A percentile compares a stretch with the other conserved stretches of the same genome.
phyloP scores from a whole-genome alignment of 1,140 invertebrate genomes.

The Drosophila pseudoananassae region DNA sequence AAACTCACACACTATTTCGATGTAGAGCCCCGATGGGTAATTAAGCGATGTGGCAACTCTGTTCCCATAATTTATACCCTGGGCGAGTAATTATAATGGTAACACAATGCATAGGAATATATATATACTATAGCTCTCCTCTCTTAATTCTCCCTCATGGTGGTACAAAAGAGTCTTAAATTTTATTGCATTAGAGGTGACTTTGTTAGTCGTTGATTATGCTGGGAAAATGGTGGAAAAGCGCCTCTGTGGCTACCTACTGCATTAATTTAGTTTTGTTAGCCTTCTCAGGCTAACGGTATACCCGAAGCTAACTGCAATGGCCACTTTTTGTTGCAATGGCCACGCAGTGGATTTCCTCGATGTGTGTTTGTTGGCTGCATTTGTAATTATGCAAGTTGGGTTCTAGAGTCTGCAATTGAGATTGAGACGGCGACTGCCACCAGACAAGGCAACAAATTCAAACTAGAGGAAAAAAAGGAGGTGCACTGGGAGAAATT shows the following conservation, averaged over 20 bases:
- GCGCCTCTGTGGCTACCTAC: neutral
- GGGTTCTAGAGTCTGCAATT: conserved; percentile 42
- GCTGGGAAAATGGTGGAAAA: conserved; percentile 49
- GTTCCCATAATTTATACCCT: conserved; percentile 75
- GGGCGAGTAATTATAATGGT: conserved; percentile 78
- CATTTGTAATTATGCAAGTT: conserved; percentile 56
- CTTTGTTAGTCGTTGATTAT: conserved; percentile 75
- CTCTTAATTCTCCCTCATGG: neutral
- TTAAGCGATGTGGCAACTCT: conserved; percentile 76
- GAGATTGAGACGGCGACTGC: conserved; percentile 47
- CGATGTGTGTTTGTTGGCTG: conserved; percentile 22
- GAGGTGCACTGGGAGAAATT: neutral
- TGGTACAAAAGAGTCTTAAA: conserved; percentile 75
- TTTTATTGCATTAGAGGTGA: conserved; percentile 68
- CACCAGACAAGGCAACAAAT: conserved; percentile 47
- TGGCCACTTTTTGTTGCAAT: conserved; percentile 48
- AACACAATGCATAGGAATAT: conserved; percentile 63
- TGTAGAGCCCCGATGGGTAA: conserved; percentile 63
- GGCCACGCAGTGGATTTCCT: conserved; percentile 37
- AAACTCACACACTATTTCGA: conserved; percentile 49
- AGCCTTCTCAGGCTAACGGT: conserved; percentile 38
- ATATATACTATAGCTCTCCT: neutral
- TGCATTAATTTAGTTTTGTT: conserved; percentile 27
- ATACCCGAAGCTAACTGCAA: conserved; percentile 52
- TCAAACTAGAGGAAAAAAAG: conserved; percentile 11